Evolutionary conservation across 92 coral and sea anemone species (phyloP), one percentile per base, ranked within the genome.

Genomic region (Epizoanthus fatuus): DNA sequence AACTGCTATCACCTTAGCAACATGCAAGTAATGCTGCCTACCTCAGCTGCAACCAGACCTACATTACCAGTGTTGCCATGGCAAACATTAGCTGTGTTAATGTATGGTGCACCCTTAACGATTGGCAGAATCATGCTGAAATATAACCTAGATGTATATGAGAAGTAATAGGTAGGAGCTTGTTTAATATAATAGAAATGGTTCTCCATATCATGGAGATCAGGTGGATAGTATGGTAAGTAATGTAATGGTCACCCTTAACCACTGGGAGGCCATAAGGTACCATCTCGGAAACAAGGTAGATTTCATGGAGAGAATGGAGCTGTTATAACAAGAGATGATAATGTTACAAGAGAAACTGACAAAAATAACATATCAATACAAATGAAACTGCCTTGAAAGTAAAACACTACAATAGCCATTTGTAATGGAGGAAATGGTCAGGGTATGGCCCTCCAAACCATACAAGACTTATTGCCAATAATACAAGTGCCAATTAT

Each of bases 381-480:
- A 22, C 25, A 22, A 22, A 22, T 22, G 25, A 22, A 22, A 22
- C 25, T 22, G 25, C 25, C 75, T 35, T 40, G 19, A 55, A 42
- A 42, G 45, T 19, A n/a, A 42, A 55, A 22, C 53, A 70, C 32
- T 5, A 69, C 52, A 70, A 70, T 7, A 42, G 7, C 47, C 47
- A 42, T 51, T 70, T 70, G 49, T 55, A 70, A 42, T 40, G 75
- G 57, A 69, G 75, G 75, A 69, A 69, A 54, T 69, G 44, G 75
- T 10, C n/a, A 69, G 19, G 44, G 75, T 69, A 69, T 69, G 75
- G 75, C 56, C 75, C 75, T 69, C 75, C 75, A 69, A 69, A 69
- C 75, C 75, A 69, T 69, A 69, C 75, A 40, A 69, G 11, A 52
- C 17, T 42, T 69, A 69, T 15, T 42, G 44, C 6, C 17, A 69